Base-by-base conservation (phyloP, 2,797 vertebrate genomes). In the Champsocephalus gunnari region DNA sequence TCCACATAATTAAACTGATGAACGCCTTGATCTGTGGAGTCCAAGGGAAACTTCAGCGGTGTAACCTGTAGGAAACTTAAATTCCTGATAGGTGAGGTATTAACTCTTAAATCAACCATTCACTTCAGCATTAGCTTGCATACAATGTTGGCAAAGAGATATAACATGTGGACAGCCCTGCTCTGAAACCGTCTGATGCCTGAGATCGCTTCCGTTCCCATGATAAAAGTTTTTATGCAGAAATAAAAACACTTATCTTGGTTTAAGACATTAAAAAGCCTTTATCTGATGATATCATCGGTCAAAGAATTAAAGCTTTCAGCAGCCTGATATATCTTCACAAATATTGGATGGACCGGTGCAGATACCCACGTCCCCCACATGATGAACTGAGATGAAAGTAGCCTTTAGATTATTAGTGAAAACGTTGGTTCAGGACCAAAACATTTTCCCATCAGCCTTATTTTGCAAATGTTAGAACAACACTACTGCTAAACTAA, bases 91-190 rank as follows among this genome's bases (percentile, higher is more conserved):
- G 45, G 56, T 50, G 2, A 61, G 24, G 4, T 24, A 60, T 69
- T 53, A 60, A 71, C 51, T 51, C 21, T 17, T 45, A 19, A 43
- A 65, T 70, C 47, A 73, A 43, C 65, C 41, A 64, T 54, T 68
- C 6, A 38, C 34, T 38, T 9, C 34, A 54, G 63, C 24, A 55
- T 56, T 32, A 55, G 32, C 32, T 63, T 14, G 13, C 5, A 49
- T 17, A 62, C 28, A 34, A 16, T 48, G 49, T 34, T n/a, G 24
- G 28, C 11, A 55, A 16, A 19, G 9, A 28, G 8, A 55, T 41
- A 24, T 28, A 4, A 43, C 16, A 63, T 9, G 41, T 47, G 7
- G 4, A 41, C 1, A 49, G 32, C 1, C n/a, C 43, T 24, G 55
- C 41, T 24, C 12, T 21, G 21, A 54, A 45, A 56, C 1, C 12